Conservation (phyloP, 2,113 vertebrate genomes). For the Oxyura jamaicensis region DNA sequence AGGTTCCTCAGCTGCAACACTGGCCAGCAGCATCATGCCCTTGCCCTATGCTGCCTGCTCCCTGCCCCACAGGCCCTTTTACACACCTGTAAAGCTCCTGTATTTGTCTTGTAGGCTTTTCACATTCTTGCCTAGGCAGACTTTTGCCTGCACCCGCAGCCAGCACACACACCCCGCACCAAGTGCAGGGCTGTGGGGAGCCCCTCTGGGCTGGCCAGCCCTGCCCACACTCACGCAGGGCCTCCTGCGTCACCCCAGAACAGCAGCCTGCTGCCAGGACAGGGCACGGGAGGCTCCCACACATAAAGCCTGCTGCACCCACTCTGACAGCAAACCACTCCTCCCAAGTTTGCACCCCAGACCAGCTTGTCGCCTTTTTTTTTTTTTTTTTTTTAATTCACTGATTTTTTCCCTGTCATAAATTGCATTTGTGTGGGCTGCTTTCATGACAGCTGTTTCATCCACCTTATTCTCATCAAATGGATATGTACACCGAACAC, state of each 20-base stretch:
- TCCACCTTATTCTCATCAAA: background rate
- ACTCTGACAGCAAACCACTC: background rate
- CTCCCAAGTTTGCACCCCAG: background rate
- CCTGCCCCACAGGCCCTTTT: background rate
- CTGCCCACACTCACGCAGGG: background rate
- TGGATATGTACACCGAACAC: too few relatives aligned
- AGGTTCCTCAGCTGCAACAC: background rate
- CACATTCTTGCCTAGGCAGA: background rate
- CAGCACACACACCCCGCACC: fast-evolving
- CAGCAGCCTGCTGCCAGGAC: background rate
- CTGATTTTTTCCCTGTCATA: background rate
- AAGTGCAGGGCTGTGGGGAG: background rate
- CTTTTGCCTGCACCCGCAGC: background rate
- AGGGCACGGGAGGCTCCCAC: background rate
- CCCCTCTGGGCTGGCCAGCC: background rate
- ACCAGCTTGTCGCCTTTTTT: background rate
- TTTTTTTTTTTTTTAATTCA: background rate
- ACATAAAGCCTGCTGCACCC: fast-evolving
- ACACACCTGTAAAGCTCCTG: background rate
- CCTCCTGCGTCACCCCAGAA: background rate
- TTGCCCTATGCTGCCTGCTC: background rate
- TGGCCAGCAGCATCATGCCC: background rate
- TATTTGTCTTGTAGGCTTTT: background rate
- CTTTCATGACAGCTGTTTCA: background rate
- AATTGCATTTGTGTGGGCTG: background rate